Percentiles rank a stretch among this genome's conserved stretches.
phyloP scores from a whole-genome alignment of 1,140 invertebrate species.

The Polyergus mexicanus region DNA sequence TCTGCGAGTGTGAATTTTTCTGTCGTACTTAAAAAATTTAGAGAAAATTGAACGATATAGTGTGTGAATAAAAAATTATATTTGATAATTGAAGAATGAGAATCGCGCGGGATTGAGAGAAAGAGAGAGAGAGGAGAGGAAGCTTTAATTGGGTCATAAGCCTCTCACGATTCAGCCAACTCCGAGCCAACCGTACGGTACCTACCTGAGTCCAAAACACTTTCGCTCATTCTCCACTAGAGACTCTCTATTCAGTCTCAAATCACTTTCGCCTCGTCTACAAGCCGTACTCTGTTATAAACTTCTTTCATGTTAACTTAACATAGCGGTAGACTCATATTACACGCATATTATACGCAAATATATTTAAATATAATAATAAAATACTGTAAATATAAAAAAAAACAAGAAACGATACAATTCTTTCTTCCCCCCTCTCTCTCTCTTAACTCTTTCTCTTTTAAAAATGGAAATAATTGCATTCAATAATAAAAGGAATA shows the following conservation, averaged over 20 bases:
- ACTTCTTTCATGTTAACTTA: neutral
- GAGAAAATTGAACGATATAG: too few species aligned
- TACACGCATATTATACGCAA: neutral
- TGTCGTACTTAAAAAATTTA: too few species aligned
- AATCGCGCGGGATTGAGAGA: neutral
- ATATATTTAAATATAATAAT: neutral
- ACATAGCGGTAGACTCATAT: too few species aligned
- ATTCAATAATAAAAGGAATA: neutral
- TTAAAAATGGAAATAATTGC: too few species aligned
- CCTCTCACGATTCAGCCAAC: conserved; percentile 30
- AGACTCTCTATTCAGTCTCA: neutral
- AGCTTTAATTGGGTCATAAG: conserved; percentile 57
- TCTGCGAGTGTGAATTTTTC: too few species aligned
- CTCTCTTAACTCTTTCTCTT: too few species aligned
- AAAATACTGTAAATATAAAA: neutral
- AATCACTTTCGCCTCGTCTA: conserved; percentile 33
- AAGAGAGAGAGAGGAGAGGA: too few species aligned
- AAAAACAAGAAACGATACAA: neutral
- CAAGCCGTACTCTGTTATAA: neutral
- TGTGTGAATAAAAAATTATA: too few species aligned
- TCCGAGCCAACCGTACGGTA: conserved; percentile 1
- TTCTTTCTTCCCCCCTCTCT: too few species aligned
- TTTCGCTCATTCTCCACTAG: conserved; percentile 35
- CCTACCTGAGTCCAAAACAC: conserved; percentile 46
- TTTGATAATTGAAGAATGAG: neutral